Conservation (phyloP, 2,113 vertebrate species). For the Merops nubicus region DNA sequence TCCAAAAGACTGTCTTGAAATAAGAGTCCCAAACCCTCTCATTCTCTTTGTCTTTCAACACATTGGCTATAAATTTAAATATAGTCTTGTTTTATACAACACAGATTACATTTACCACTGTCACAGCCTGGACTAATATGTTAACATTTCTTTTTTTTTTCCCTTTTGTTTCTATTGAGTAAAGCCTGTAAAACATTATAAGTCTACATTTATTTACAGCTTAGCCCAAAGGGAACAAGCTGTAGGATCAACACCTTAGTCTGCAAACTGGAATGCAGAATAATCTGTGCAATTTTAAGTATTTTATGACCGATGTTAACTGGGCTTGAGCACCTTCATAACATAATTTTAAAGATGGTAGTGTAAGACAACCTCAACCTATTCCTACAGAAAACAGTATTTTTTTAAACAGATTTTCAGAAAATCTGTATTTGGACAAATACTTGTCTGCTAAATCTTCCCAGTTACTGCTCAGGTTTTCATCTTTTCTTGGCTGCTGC, state of each 20-base stretch:
- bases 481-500: background rate
- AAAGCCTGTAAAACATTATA: background rate
- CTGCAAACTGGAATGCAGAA: background rate
- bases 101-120: background rate
- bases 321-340: background rate
- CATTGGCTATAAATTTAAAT: background rate
- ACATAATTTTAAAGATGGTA: background rate
- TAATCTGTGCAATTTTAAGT: background rate
- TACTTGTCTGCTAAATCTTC: background rate
- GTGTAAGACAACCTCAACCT: background rate
- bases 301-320: background rate
- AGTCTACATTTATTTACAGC: background rate
- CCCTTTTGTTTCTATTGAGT: background rate
- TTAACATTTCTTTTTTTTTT: background rate
- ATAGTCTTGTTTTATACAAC: background rate
- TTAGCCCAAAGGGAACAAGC: background rate
- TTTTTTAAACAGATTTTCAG: background rate
- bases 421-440: background rate
- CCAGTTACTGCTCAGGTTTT: background rate
- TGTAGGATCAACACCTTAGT: background rate
- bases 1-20: background rate
- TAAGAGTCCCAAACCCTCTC: background rate
- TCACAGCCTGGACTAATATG: background rate
- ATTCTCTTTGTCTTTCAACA: background rate
- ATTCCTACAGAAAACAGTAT: background rate